Conservation (phyloP, 2,797 vertebrate genomes). For the Alosa sapidissima region DNA sequence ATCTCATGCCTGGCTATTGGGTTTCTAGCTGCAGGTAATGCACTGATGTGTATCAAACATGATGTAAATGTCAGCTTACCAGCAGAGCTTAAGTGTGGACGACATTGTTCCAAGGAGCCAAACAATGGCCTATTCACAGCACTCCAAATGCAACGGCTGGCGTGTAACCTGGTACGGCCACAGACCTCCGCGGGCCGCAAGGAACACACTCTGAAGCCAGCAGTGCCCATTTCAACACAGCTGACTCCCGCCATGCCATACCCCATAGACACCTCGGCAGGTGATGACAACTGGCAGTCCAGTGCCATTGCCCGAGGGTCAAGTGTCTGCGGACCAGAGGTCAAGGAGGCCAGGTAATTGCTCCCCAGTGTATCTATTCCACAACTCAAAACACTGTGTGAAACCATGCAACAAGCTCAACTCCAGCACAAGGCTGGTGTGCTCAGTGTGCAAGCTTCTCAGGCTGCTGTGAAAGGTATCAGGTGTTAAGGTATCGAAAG, state of each 20-base stretch:
- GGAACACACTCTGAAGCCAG: not conserved
- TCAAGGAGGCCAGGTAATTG: not conserved
- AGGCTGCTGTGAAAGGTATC: not conserved
- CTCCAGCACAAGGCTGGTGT: not conserved
- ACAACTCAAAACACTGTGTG: not conserved
- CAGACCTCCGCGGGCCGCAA: not conserved
- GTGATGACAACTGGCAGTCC: not conserved
- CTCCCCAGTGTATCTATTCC: not conserved
- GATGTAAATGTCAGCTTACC: conserved; percentile 33
- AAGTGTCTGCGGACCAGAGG: conserved; percentile 3
- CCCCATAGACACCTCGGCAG: not conserved
- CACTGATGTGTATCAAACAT: conserved; percentile 15
- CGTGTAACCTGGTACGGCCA: not conserved
- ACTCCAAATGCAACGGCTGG: not conserved
- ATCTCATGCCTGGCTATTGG: conserved; percentile 62
- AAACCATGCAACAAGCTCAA: not conserved
- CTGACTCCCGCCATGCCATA: not conserved
- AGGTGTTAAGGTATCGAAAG: not conserved
- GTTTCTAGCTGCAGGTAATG: conserved; percentile 70
- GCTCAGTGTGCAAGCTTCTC: not conserved
- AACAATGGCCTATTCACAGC: conserved; percentile 3
- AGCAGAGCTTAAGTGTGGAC: conserved; percentile 38
- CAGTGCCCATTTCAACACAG: not conserved
- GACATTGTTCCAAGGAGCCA: not conserved
- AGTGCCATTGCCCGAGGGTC: not conserved